Percentiles rank a stretch among this genome's conserved stretches.
Evolutionary conservation across 2,888 invertebrate genomes (phyloP).

Genomic region (Drosophila nr. medialis): DNA sequence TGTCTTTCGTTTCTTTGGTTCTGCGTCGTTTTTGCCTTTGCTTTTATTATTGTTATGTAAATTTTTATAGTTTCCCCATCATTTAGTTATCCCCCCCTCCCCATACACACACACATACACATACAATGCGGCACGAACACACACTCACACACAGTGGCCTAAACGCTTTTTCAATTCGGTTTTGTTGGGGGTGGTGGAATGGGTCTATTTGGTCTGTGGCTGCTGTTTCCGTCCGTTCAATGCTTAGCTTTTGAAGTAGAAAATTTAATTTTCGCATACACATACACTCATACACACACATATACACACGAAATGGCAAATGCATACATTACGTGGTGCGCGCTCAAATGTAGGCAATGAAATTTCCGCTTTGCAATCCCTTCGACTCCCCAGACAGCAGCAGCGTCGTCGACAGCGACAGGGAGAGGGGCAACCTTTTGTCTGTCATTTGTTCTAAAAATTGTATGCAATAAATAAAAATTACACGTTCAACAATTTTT

Average conservation of each 20-base stretch:
- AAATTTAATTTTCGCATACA: conserved; percentile 72
- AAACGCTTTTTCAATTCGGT: conserved; percentile 76
- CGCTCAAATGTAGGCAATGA: conserved; percentile 67
- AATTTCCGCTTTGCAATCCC: conserved; percentile 55
- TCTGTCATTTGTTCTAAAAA: conserved; percentile 80
- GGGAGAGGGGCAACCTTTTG: conserved; percentile 55
- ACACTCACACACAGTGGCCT: conserved; percentile 28
- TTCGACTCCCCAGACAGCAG: conserved; percentile 14
- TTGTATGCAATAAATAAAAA: conserved; percentile 81
- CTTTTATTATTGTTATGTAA: conserved; percentile 78
- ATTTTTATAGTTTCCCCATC: conserved; percentile 80
- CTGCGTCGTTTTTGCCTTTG: conserved; percentile 49
- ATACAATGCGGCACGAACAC: conserved; percentile 1
- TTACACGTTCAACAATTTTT: conserved; percentile 77
- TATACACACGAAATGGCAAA: conserved; percentile 27
- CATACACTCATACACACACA: conserved; percentile 32
- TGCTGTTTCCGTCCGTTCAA: conserved; percentile 41
- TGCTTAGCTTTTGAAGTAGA: conserved; percentile 66
- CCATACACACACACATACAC: conserved; percentile 6
- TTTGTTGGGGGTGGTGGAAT: conserved; percentile 13
- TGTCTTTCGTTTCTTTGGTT: conserved; percentile 63
- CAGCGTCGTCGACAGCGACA: conserved; percentile 3
- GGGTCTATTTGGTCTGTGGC: conserved; percentile 50
- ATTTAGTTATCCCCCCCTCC: conserved; percentile 58
- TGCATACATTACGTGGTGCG: conserved; percentile 56